A percentile compares a stretch with the other conserved stretches of the same genome.
Conservation (phyloP, 2,888 invertebrate genomes). For the Seira musarum region DNA sequence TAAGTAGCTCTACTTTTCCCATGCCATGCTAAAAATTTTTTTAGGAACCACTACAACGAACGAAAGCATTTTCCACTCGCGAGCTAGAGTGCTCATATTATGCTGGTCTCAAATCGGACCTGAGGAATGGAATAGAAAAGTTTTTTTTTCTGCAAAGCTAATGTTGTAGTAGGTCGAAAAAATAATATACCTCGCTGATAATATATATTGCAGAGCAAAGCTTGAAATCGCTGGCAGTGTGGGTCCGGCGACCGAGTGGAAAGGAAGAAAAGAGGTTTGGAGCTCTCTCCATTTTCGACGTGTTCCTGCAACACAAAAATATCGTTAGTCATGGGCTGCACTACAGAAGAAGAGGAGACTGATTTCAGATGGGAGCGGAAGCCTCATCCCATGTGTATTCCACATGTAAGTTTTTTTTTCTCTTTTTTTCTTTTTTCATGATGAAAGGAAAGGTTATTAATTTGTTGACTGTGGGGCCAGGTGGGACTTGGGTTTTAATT, state of each 20-base stretch:
- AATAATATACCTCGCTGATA: background rate
- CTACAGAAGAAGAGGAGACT: conserved; percentile 40
- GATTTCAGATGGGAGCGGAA: conserved; percentile 58
- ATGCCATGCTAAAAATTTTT: too few species aligned
- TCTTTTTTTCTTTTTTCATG: background rate
- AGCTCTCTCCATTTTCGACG: background rate
- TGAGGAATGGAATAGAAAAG: conserved; percentile 1
- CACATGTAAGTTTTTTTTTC: conserved; percentile 55
- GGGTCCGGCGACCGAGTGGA: background rate
- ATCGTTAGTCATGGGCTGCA: conserved; percentile 41
- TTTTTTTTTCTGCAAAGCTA: background rate
- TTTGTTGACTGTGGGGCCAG: background rate
- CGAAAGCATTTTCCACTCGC: too few species aligned
- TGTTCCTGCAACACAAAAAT: conserved; percentile 3
- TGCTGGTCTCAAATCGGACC: too few species aligned
- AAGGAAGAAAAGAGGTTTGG: conserved; percentile 33
- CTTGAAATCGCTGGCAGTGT: conserved; percentile 44
- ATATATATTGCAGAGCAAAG: background rate
- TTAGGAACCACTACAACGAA: too few species aligned
- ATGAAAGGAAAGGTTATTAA: conserved; percentile 9
- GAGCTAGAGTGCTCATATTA: too few species aligned
- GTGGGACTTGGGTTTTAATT: background rate
- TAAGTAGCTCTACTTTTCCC: too few species aligned
- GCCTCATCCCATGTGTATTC: conserved; percentile 64
- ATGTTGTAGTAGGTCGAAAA: conserved; percentile 6